Evolutionary conservation across 2,797 vertebrate species (phyloP), one percentile per base, ranked within the genome.

Genomic region (Ciconia nigra): DNA sequence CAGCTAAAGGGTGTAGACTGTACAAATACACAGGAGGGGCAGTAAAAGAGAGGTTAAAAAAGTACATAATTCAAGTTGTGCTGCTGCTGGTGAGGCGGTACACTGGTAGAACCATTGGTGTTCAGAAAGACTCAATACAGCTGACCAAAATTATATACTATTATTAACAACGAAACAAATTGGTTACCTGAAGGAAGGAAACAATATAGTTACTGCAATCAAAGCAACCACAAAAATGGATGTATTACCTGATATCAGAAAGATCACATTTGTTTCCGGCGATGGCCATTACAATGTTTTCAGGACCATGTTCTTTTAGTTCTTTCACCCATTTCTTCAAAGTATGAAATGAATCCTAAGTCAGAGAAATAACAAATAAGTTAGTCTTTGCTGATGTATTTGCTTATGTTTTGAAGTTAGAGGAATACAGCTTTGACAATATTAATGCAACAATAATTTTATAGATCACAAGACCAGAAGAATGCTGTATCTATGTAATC

Each of bases 241-340:
- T 46, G 8, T 22, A 61, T 96, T 98, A 99, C 99, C 99, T 99
- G 97, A 99, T 99, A 97, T 99, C 99, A 86, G 99, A 99, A 96
- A 99, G 98, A 96, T 99, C 99, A 87, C 99, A 99, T 97, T 99
- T 99, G 97, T 99, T 99, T 94, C 99, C 99, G 90, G 99, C 99
- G 8, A 99, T 99, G 62, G 99, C 99, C 97, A 99, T 99, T 44
- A 99, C 99, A 41, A 99, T 99, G 97, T 99, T 99, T 93, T 99
- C 99, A 57, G 99, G 99, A n/a, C 99, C 99, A 7, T 99, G 99
- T 93, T 99, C 99, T 97, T 99, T 99, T 92, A 99, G 98, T 96
- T 99, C 99, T 97, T 99, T 99, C 90, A 99, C 99, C 99, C 99
- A 99, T 96, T 99, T 99, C 98, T 99, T 99, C 98, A 99, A 98